These are phyloP conservation scores for Mystacides longicornis DNA, from an alignment of 2,888 invertebrate species.

Conservation along the genomic window DNA sequence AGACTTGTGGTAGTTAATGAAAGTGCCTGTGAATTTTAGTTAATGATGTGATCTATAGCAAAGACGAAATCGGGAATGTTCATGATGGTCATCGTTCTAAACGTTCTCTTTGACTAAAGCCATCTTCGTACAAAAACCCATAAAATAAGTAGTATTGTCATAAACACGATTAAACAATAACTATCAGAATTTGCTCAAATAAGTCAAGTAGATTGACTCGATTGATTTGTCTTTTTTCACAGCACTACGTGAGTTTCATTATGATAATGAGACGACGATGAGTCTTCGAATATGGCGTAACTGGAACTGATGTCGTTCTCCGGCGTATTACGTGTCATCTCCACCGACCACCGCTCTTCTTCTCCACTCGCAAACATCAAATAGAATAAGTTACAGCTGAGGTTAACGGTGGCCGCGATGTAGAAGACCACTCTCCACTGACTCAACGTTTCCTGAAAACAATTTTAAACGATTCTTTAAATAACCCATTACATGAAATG, in stretches of 20 bases:
- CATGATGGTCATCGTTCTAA: no score
- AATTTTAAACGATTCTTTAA: no score
- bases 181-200: not conserved
- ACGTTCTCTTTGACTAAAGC: no score
- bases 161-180: no score
- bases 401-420: slow-evolving; percentile 68
- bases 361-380: slow-evolving; percentile 70
- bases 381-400: slow-evolving; percentile 68
- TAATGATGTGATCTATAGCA: no score
- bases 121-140: no score
- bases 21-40: no score
- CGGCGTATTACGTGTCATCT: not conserved
- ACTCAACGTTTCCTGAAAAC: slow-evolving; percentile 58
- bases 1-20: no score
- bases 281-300: slow-evolving; percentile 7
- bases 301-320: not conserved
- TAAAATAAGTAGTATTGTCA: no score
- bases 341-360: slow-evolving; percentile 59
- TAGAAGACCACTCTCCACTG: slow-evolving; percentile 75
- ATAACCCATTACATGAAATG: no score
- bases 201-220: not conserved
- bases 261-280: not conserved
- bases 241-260: not conserved
- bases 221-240: not conserved
- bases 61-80: no score